These are phyloP conservation scores for Trachymyrmex cornetzi DNA, from an alignment of 1,140 invertebrate species.

Conservation along the genomic window DNA sequence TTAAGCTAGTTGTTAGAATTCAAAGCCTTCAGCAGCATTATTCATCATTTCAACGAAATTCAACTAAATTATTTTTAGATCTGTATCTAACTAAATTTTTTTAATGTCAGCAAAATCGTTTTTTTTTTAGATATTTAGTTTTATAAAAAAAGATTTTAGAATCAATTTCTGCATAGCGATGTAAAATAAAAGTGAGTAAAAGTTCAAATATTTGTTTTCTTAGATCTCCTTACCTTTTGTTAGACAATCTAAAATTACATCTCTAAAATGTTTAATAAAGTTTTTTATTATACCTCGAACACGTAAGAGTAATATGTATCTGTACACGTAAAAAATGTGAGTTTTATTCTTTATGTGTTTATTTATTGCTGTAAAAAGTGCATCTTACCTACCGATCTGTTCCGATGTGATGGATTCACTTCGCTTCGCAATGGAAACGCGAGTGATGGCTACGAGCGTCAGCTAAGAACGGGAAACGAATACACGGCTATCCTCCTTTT, in stretches of 20 bases:
- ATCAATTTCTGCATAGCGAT: too few species aligned
- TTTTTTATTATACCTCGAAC: not conserved
- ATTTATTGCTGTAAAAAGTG: not conserved
- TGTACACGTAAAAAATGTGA: not conserved
- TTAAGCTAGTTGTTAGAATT: too few species aligned
- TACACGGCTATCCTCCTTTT: constrained; percentile 42
- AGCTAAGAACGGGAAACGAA: constrained; percentile 54
- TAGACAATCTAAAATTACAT: not conserved
- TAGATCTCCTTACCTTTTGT: not conserved
- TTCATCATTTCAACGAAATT: too few species aligned
- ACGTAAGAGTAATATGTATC: not conserved
- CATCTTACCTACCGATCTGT: constrained; percentile 46
- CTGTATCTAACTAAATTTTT: too few species aligned
- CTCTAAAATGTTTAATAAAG: not conserved
- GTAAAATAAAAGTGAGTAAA: too few species aligned
- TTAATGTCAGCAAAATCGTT: too few species aligned
- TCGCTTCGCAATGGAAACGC: constrained; percentile 36
- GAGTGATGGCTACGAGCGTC: constrained; percentile 39
- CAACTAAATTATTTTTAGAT: too few species aligned
- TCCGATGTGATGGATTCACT: constrained; percentile 52
- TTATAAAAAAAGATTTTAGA: too few species aligned
- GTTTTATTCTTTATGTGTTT: constrained; percentile 9
- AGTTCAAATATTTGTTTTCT: too few species aligned
- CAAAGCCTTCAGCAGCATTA: too few species aligned
- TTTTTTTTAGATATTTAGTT: too few species aligned